Conservation (phyloP, 2,888 invertebrate species). For the Amphipyra tragopoginis region DNA sequence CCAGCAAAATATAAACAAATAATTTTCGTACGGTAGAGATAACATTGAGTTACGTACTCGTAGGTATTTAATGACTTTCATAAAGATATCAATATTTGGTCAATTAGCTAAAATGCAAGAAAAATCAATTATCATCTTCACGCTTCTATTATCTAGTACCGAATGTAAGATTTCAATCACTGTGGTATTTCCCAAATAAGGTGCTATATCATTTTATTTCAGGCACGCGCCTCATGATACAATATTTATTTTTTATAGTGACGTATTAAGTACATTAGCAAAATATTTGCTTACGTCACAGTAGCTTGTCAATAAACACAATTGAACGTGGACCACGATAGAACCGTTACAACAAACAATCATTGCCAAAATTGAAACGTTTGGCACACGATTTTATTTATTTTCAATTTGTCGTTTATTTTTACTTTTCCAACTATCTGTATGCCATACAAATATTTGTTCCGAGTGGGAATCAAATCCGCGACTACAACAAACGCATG, state of each 20-base stretch:
- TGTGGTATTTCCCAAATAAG: slow-evolving; percentile 19
- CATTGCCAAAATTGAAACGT: neutral
- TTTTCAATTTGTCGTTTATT: neutral
- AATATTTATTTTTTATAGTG: neutral
- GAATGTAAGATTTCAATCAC: slow-evolving; percentile 24
- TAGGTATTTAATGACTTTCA: no score
- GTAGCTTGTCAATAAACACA: neutral
- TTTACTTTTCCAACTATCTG: no score
- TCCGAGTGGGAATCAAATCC: no score
- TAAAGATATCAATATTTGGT: neutral
- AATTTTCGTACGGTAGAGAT: slow-evolving; percentile 6
- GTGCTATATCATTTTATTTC: slow-evolving; percentile 18
- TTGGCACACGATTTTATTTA: neutral
- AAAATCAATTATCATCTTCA: slow-evolving; percentile 19
- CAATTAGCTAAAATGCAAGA: neutral
- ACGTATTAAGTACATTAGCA: neutral
- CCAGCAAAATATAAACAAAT: slow-evolving; percentile 63
- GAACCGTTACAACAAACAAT: neutral
- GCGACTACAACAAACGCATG: no score
- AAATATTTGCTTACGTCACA: neutral
- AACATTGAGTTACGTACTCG: no score
- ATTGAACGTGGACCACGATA: neutral
- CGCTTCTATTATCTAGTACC: slow-evolving; percentile 30
- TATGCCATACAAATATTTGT: no score
- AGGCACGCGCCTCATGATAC: slow-evolving; percentile 30